Conservation (phyloP, 2,888 invertebrate genomes). For the Neelides folsomi region DNA sequence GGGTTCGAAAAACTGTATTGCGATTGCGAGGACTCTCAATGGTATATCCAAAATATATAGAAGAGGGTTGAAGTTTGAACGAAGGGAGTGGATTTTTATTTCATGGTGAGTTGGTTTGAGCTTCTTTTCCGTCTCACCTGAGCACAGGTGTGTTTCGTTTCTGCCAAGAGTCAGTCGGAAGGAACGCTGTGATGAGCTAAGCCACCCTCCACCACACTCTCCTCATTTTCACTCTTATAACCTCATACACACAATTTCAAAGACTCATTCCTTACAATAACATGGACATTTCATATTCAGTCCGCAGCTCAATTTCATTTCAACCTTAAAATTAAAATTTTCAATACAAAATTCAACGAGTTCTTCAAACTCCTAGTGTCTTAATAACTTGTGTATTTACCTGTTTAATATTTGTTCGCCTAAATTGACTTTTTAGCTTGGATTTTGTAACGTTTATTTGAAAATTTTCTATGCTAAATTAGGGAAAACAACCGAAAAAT, state of each 20-base stretch:
- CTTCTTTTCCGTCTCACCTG: slow-evolving; percentile 13
- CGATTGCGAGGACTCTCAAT: no score
- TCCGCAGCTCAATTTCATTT: no score
- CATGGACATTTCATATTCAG: neutral
- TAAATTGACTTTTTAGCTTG: no score
- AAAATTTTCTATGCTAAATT: no score
- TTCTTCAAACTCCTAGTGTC: no score
- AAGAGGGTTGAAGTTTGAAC: neutral
- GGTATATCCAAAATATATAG: no score
- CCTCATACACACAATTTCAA: neutral
- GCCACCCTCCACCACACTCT: slow-evolving; percentile 20
- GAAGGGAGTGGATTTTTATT: slow-evolving; percentile 13
- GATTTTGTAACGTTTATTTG: no score
- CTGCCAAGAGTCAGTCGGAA: slow-evolving; percentile 31
- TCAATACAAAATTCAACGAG: no score
- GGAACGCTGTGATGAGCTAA: slow-evolving; percentile 25
- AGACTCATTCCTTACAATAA: neutral
- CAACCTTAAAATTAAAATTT: no score
- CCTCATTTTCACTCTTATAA: slow-evolving; percentile 12
- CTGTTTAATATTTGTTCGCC: no score
- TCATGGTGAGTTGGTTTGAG: slow-evolving; percentile 17
- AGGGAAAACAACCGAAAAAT: neutral
- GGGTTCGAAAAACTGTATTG: no score
- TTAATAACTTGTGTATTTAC: no score
- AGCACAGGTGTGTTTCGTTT: slow-evolving; percentile 26